Conservation (phyloP, 2,888 invertebrate genomes). For the Tetragonula carbonaria region DNA sequence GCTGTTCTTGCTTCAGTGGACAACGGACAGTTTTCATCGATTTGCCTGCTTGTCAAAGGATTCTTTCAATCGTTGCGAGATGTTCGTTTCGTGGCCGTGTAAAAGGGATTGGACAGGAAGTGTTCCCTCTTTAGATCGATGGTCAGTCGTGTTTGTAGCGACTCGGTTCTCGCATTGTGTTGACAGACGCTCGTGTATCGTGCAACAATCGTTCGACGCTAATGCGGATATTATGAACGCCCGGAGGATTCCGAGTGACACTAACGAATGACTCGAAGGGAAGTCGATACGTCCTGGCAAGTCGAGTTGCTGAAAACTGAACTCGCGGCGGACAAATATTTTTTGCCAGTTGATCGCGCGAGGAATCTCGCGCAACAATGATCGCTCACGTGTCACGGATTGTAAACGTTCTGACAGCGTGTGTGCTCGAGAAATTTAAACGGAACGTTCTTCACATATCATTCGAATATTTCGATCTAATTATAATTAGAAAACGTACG, state of each 20-base stretch:
- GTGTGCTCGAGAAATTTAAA: background rate
- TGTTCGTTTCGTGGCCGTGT: conserved; percentile 15
- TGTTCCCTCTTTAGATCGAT: conserved; percentile 28
- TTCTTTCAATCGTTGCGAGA: conserved; percentile 6
- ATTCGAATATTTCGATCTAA: too few species aligned
- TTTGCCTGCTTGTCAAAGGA: conserved; percentile 27
- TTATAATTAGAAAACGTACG: too few species aligned
- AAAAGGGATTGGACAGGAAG: conserved; percentile 11
- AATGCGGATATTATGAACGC: conserved; percentile 54
- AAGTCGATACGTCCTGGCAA: conserved; percentile 51
- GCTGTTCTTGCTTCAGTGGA: background rate
- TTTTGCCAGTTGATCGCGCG: conserved; percentile 14
- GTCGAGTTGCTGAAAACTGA: conserved; percentile 45
- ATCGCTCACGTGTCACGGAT: background rate
- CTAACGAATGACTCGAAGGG: conserved; percentile 48
- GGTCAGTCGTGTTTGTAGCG: conserved; percentile 34
- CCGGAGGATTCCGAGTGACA: conserved; percentile 52
- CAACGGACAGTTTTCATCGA: background rate
- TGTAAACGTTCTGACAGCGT: background rate
- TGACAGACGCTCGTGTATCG: conserved; percentile 55
- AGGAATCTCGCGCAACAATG: conserved; percentile 2
- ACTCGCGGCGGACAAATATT: conserved; percentile 34
- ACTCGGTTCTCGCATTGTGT: conserved; percentile 23
- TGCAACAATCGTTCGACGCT: conserved; percentile 56
- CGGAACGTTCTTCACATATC: too few species aligned